Evolutionary conservation across 92 coral and sea anemone species (phyloP).

Genomic region (Heliopora coerulea): DNA sequence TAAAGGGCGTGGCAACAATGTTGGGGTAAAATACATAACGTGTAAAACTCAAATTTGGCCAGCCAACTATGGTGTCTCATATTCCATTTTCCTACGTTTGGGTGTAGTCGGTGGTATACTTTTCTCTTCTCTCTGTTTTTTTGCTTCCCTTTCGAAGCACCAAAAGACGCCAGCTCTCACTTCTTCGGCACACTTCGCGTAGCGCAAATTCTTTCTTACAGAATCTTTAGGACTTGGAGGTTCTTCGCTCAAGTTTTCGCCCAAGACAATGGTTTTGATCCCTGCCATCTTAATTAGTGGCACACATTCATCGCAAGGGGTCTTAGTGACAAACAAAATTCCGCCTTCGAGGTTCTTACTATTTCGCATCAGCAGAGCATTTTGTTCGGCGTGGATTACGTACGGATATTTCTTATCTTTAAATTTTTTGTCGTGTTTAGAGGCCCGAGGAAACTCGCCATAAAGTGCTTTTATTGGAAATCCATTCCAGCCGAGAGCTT

Average conservation of each 20-base stretch:
- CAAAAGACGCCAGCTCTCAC: conserved; percentile 19
- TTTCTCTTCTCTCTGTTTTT: not conserved
- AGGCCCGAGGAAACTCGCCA: conserved; percentile 83
- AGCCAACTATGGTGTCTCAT: too few relatives aligned
- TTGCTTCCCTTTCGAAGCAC: conserved; percentile 37
- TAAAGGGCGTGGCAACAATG: too few relatives aligned
- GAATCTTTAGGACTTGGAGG: not conserved
- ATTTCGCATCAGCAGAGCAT: conserved; percentile 70
- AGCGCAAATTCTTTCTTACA: conserved; percentile 39
- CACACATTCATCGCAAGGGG: conserved; percentile 73
- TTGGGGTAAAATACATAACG: too few relatives aligned
- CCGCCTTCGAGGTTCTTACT: conserved; percentile 39
- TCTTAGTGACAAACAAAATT: conserved; percentile 67
- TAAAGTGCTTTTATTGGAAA: conserved; percentile 77
- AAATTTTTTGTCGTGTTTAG: conserved; percentile 25
- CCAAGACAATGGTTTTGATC: conserved; percentile 58
- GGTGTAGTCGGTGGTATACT: too few relatives aligned
- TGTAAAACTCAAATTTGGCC: too few relatives aligned
- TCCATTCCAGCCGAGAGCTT: conserved; percentile 85
- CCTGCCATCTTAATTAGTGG: conserved; percentile 63
- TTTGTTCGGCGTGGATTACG: conserved; percentile 81
- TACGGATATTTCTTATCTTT: conserved; percentile 61
- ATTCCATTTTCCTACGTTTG: too few relatives aligned
- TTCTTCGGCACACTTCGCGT: conserved; percentile 36
- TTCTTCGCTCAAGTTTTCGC: not conserved